Evolutionary conservation across 2,113 vertebrate species (phyloP).

Genomic region (Anarrhichthys ocellatus): DNA sequence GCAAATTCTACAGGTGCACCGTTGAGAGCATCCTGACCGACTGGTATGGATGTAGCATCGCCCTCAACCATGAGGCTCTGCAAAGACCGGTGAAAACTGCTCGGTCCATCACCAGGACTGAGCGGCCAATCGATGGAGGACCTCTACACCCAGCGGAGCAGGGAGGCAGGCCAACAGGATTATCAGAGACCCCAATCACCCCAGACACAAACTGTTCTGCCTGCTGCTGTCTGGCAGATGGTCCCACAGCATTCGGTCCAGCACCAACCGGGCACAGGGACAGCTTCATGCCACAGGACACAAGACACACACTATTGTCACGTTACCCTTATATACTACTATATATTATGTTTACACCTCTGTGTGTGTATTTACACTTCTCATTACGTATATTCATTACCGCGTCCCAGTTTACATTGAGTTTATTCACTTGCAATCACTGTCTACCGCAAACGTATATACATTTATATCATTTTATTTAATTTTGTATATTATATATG

Average conservation of each 20-base stretch:
- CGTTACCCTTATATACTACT: not conserved
- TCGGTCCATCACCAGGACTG: not conserved
- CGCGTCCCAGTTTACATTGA: not conserved
- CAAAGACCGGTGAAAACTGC: not conserved
- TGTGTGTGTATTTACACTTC: not conserved
- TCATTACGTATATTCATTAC: not conserved
- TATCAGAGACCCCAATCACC: not conserved
- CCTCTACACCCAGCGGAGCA: not conserved
- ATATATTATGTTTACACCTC: not conserved
- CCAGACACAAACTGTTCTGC: not conserved
- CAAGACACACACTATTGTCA: not conserved
- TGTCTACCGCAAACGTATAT: not conserved
- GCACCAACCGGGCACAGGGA: not conserved
- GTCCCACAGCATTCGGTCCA: not conserved
- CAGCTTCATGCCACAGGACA: not conserved
- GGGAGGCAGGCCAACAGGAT: not conserved
- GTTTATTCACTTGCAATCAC: not conserved
- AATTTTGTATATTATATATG: not conserved
- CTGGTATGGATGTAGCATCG: not conserved
- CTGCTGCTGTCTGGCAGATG: not conserved
- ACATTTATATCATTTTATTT: not conserved
- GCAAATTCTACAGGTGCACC: not conserved
- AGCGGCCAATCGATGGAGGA: not conserved
- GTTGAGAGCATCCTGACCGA: not conserved
- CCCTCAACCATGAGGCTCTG: not conserved